Base-by-base conservation (phyloP, 2,888 invertebrate species). In the Meiosimyza decipiens region DNA sequence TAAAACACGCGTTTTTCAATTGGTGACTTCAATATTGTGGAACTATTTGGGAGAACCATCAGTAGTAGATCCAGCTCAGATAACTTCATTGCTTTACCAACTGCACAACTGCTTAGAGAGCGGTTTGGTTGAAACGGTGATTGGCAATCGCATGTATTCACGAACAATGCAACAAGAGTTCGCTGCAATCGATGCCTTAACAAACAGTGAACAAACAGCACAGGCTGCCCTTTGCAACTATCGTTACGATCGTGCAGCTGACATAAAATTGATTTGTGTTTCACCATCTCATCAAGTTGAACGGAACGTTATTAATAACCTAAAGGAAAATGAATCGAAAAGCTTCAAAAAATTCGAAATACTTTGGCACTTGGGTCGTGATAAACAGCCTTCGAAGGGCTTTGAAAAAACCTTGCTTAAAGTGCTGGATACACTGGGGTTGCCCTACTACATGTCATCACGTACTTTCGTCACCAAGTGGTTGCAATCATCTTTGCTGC, bases 311-410 rank as follows among this genome's bases (percentile, higher is more conserved):
- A 76, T 81, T 40, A 84, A 85, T 3, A 80, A 81, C 6, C 71
- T 87, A 69, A 80, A 79, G 1, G 87, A 87, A 73, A 87, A 84
- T 71, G 85, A 87, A 77, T 84, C 86, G 54, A 80, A 82, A 28
- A 86, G 87, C 74, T 86, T 86, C 63, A 87, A 85, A 68, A 87
- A 87, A 73, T 87, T 87, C 66, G 87, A 87, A 75, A 71, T 87
- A 13, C 87, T 95, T 13, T 95, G 94, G 94, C 93, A 95, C 85
- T 87, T 94, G 49, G 93, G 94, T 1, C 86, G 94, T 68, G 93
- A 94, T 79, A 87, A 87, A 63, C 88, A 92, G 40, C 90, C 90
- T 74, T 79, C 85, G 2, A 83, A 84, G 5, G 84, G 86, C 65
- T 86, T 85, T 80, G 88, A 82, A 78, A 92, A 93, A 81, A 93